These are phyloP conservation scores for Periplaneta americana DNA, from an alignment of 1,140 invertebrate genomes.

Conservation along the genomic window DNA sequence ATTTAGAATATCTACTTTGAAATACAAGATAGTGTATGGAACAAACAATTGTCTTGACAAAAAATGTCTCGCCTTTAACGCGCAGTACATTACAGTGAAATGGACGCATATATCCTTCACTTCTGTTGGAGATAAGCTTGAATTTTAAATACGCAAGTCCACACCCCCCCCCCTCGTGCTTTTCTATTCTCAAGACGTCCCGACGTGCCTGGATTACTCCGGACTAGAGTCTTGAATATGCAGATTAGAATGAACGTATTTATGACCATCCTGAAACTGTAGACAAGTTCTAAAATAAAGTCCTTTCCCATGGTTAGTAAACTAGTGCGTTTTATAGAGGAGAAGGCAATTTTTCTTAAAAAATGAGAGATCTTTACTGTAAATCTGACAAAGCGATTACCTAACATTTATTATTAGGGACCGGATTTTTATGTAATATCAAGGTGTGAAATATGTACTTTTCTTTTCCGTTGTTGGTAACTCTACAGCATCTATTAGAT, in stretches of 20 bases:
- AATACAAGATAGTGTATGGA: not conserved
- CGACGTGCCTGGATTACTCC: not conserved
- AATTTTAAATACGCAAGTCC: not conserved
- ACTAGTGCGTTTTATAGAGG: not conserved
- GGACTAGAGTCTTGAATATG: not conserved
- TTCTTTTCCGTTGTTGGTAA: too few species aligned
- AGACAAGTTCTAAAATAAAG: not conserved
- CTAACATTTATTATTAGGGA: too few species aligned
- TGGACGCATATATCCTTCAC: not conserved
- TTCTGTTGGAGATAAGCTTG: not conserved
- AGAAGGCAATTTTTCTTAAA: not conserved
- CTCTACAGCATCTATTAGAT: too few species aligned
- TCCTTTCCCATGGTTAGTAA: too few species aligned
- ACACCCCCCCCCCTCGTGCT: too few species aligned
- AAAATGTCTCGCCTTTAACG: not conserved
- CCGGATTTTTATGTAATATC: too few species aligned
- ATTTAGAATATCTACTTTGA: not conserved
- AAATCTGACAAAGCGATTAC: not conserved
- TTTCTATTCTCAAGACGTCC: not conserved
- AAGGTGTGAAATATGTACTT: too few species aligned
- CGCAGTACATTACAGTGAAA: not conserved
- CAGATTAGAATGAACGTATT: not conserved
- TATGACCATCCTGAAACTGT: not conserved
- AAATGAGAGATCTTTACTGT: not conserved
- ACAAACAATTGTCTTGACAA: not conserved